Evolutionary conservation across 2,113 vertebrate species (phyloP).

Genomic region (Neotoma lepida): DNA sequence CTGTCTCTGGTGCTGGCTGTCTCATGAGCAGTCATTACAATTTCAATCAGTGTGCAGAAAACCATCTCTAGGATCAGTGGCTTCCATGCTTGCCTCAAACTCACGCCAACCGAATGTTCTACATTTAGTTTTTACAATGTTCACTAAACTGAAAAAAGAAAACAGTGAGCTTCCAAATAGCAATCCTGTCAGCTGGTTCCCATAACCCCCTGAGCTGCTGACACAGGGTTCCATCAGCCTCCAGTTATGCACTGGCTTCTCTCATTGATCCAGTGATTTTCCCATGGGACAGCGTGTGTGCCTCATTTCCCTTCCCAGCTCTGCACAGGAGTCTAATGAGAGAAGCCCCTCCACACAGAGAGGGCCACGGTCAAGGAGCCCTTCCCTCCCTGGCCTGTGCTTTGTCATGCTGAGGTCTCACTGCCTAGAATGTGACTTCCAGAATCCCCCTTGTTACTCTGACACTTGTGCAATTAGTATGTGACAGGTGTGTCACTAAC

Average conservation of each 20-base stretch:
- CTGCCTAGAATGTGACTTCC: background rate
- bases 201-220: slow-evolving; percentile 58
- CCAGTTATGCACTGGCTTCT: background rate
- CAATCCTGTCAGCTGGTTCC: background rate
- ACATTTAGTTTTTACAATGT: background rate
- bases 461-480: background rate
- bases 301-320: background rate
- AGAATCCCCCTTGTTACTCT: background rate
- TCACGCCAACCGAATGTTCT: background rate
- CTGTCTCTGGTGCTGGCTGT: background rate
- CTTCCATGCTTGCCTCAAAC: background rate
- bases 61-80: background rate
- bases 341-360: background rate
- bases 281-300: rapidly evolving
- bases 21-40: background rate
- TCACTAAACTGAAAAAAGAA: slow-evolving; percentile 28
- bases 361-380: background rate
- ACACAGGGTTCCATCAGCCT: slow-evolving; percentile 33
- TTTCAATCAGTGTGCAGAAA: background rate
- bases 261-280: background rate
- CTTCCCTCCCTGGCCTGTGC: background rate
- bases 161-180: slow-evolving; percentile 34
- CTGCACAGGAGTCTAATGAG: background rate
- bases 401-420: background rate
- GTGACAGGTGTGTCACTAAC: background rate